Percentiles rank a stretch among this genome's conserved stretches.
These are phyloP conservation scores for Drosophila kohkoa DNA, from an alignment of 1,140 invertebrate species.

Conservation along the genomic window DNA sequence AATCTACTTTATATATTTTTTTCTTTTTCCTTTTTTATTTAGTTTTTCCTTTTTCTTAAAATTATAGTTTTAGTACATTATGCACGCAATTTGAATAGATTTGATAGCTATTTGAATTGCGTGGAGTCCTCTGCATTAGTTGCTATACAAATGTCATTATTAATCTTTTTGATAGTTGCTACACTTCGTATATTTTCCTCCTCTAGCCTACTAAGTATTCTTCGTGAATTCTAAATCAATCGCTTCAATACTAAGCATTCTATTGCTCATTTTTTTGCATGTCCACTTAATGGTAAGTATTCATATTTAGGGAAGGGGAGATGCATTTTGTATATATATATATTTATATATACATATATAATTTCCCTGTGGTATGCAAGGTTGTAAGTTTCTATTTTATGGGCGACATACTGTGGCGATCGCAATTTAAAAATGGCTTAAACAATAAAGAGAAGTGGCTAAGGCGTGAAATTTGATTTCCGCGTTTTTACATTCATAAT, in stretches of 20 bases:
- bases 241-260: constrained; percentile 8
- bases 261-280: constrained; percentile 31
- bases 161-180: constrained; percentile 32
- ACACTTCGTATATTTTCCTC: constrained; percentile 22
- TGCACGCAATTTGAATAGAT: constrained; percentile 19
- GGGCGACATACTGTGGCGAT: constrained; percentile 54
- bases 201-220: not conserved
- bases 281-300: constrained; percentile 32
- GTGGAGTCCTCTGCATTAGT: constrained; percentile 24
- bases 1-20: constrained; percentile 28
- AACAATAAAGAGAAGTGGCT: constrained; percentile 76
- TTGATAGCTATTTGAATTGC: constrained; percentile 6
- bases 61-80: constrained; percentile 30
- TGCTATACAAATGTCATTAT: constrained; percentile 39
- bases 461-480: constrained; percentile 84
- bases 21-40: constrained; percentile 31
- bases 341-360: constrained; percentile 20
- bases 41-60: constrained; percentile 35
- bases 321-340: constrained; percentile 29
- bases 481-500: constrained; percentile 71
- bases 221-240: not conserved
- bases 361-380: constrained; percentile 39
- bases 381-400: constrained; percentile 30
- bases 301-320: constrained; percentile 7
- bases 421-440: constrained; percentile 61